Evolutionary conservation across 64 coral and sea anemone genomes (phyloP), one percentile per base, ranked within the genome.

Genomic region (Actinia equina): DNA sequence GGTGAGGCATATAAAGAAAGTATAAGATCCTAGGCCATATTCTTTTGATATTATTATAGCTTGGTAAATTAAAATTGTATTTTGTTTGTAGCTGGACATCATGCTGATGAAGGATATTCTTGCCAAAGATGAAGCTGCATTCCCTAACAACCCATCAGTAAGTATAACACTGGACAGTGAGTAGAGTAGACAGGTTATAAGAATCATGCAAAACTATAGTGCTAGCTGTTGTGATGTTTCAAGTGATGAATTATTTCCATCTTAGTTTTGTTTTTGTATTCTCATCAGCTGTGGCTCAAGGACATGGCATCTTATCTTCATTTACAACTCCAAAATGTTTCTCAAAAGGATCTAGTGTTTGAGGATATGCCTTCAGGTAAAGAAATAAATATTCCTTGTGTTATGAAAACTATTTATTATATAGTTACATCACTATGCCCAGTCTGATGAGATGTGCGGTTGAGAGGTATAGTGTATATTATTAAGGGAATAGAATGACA

Each of bases 261-360:
- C 7, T 42, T 22, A 86, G 45, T 46, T 69, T 69, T 74, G 2
- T 71, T 71, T 0, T n/a, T n/a, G 65, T 27, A 83, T 23, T 83
- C 54, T 61, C 86, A 22, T 17, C 44, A 95, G 94, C 83, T 95
- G 56, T 95, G 94, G 94, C 85, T 95, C 5, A 95, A 92, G 69
- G 94, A 95, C 44, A 83, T 95, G 22, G 84, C 77, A 82, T 89
- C 94, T 61, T 89, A 93, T 62, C 71, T 95, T 58, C 94, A 95
- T 61, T 15, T 87, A 11, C 82, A 93, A 43, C 60, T 95, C 3
- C 91, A 93, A 71, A 82, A 89, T 93, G 65, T 95, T 14, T 91
- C 94, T 46, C 80, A 89, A 22, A 95, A 90, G 74, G 94, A 95
- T 74, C 78, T 91, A 77, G 56, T 86, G 43, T 95, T 95, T 93